A percentile compares a stretch with the other conserved stretches of the same genome.
These are phyloP conservation scores for Hylaea fasciaria DNA, from an alignment of 2,888 invertebrate genomes.

Conservation along the genomic window DNA sequence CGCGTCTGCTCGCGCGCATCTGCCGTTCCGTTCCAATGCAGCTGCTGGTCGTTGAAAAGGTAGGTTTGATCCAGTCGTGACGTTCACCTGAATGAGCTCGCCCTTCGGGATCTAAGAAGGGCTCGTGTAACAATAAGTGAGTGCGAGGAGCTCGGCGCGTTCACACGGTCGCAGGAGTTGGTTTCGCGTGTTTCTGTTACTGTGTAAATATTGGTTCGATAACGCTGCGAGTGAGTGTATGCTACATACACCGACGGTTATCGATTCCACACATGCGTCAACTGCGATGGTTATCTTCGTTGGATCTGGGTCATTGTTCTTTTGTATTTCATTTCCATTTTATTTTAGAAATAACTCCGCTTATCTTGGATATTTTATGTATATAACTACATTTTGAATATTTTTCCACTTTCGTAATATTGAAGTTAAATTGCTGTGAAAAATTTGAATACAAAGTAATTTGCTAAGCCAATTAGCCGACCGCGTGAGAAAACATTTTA, in stretches of 20 bases:
- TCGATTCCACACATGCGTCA: constrained; percentile 82
- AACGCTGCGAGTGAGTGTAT: constrained; percentile 75
- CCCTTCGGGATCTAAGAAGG: constrained; percentile 58
- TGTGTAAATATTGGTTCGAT: constrained; percentile 79
- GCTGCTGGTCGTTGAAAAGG: constrained; percentile 76
- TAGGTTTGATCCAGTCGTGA: constrained; percentile 63
- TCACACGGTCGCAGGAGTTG: constrained; percentile 63
- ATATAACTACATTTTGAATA: constrained; percentile 5
- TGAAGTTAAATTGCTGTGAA: constrained; percentile 16
- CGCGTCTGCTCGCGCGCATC: constrained; percentile 70
- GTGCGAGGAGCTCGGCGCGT: constrained; percentile 51
- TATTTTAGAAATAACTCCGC: constrained; percentile 48
- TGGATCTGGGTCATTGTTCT: constrained; percentile 84
- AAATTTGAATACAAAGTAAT: constrained; percentile 6
- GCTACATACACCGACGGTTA: constrained; percentile 66
- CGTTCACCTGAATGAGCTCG: constrained; percentile 60
- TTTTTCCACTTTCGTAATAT: neutral
- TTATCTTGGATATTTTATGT: constrained; percentile 24
- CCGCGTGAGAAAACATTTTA: constrained; percentile 16
- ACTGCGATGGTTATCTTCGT: constrained; percentile 81
- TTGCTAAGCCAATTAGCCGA: constrained; percentile 6
- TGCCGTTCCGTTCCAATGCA: constrained; percentile 76
- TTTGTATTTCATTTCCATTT: constrained; percentile 70
- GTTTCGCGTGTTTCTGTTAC: constrained; percentile 74
- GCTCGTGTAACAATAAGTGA: constrained; percentile 64